phyloP scores from a whole-genome alignment of 2,797 vertebrate species.

The Malurus splendens region DNA sequence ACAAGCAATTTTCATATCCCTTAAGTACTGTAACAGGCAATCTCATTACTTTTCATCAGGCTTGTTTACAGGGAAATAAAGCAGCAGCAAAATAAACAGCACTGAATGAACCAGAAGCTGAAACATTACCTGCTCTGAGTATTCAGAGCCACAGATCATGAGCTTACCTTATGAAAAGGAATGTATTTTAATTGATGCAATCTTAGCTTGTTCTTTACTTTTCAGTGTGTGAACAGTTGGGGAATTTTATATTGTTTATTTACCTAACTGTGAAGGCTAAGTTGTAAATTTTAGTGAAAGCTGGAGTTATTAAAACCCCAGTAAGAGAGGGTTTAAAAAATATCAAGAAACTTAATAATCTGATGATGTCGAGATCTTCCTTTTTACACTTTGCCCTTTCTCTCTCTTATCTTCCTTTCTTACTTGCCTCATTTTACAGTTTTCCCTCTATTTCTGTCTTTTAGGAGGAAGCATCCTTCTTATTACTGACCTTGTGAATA shows the following conservation, averaged over 20 bases:
- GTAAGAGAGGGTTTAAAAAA: background rate
- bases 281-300: background rate
- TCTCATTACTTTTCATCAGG: slow-evolving; percentile 22
- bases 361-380: rapidly evolving
- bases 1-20: slow-evolving; percentile 7
- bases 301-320: background rate
- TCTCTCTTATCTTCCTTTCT: background rate
- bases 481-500: background rate
- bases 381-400: background rate
- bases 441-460: background rate
- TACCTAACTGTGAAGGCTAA: background rate
- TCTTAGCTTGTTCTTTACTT: background rate
- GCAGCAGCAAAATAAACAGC: background rate
- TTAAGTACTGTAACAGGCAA: background rate
- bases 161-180: background rate
- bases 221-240: background rate
- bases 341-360: background rate
- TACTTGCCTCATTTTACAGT: background rate
- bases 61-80: slow-evolving; percentile 29
- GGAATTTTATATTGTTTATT: background rate
- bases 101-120: background rate
- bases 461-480: background rate
- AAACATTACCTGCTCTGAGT: background rate
- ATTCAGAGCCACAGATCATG: background rate
- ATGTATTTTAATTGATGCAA: background rate